Evolutionary conservation across 2,113 vertebrate species (phyloP).

Genomic region (Sprattus sprattus): DNA sequence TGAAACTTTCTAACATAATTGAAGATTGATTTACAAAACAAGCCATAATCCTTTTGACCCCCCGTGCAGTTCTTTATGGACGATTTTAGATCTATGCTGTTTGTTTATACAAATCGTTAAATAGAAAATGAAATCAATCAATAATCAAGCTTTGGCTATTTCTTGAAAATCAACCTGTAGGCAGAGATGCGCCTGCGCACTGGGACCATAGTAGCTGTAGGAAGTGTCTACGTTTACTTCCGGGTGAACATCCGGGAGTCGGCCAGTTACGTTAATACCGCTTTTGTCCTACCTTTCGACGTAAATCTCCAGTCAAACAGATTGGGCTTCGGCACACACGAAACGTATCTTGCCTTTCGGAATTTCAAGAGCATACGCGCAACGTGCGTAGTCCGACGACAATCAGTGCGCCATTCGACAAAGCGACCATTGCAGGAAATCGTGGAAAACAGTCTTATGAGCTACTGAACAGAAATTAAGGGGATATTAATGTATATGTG

Average conservation of each 20-base stretch:
- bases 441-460: constrained; percentile 18
- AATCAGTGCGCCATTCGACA: constrained; percentile 44
- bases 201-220: not conserved
- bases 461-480: not conserved
- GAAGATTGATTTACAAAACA: too few species aligned
- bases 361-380: constrained; percentile 34
- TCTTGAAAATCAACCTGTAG: too few species aligned
- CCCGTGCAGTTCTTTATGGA: too few species aligned
- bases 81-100: too few species aligned
- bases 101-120: too few species aligned
- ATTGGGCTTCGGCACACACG: not conserved
- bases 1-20: too few species aligned
- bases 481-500: not conserved
- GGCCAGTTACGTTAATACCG: constrained; percentile 18
- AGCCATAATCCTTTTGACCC: too few species aligned
- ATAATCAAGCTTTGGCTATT: too few species aligned
- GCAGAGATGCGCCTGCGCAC: not conserved
- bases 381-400: constrained; percentile 40
- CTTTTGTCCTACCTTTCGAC: not conserved
- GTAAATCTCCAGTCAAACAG: not conserved
- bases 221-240: constrained; percentile 21
- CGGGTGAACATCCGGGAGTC: constrained; percentile 26
- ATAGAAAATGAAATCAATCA: too few species aligned
- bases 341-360: not conserved
- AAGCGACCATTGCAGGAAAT: constrained; percentile 23